These are phyloP conservation scores for Protonemura montana DNA, from an alignment of 2,888 invertebrate species.

Conservation along the genomic window DNA sequence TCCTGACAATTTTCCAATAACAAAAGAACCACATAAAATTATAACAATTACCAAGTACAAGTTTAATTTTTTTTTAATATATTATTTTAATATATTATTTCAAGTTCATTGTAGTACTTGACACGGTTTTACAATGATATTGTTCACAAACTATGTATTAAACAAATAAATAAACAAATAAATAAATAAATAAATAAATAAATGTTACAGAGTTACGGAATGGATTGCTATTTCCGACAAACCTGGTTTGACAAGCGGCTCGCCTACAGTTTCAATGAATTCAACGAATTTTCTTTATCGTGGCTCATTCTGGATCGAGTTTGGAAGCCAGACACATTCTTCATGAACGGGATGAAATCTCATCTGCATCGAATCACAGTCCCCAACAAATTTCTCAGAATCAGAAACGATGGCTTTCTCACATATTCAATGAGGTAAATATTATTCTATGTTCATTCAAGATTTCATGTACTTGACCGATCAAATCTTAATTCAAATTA, in stretches of 20 bases:
- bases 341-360: conserved; percentile 64
- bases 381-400: conserved; percentile 60
- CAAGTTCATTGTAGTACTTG: too few relatives aligned
- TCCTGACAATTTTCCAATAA: too few relatives aligned
- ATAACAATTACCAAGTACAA: too few relatives aligned
- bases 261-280: conserved; percentile 50
- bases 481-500: neutral
- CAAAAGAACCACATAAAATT: too few relatives aligned
- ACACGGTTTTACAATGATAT: too few relatives aligned
- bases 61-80: too few relatives aligned
- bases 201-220: conserved; percentile 56
- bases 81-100: too few relatives aligned
- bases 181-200: too few relatives aligned
- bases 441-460: neutral
- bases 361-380: conserved; percentile 65
- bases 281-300: conserved; percentile 60
- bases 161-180: too few relatives aligned
- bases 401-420: conserved; percentile 54
- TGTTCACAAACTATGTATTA: too few relatives aligned
- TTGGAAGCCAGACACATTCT: conserved; percentile 68
- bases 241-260: conserved; percentile 64
- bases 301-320: conserved; percentile 65
- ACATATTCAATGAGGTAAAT: conserved; percentile 55
- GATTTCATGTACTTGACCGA: neutral
- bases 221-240: conserved; percentile 61